Percentiles rank a stretch among this genome's conserved stretches.
These are phyloP conservation scores for Synaphobranchus kaupii DNA, from an alignment of 2,797 vertebrate species.

Conservation along the genomic window DNA sequence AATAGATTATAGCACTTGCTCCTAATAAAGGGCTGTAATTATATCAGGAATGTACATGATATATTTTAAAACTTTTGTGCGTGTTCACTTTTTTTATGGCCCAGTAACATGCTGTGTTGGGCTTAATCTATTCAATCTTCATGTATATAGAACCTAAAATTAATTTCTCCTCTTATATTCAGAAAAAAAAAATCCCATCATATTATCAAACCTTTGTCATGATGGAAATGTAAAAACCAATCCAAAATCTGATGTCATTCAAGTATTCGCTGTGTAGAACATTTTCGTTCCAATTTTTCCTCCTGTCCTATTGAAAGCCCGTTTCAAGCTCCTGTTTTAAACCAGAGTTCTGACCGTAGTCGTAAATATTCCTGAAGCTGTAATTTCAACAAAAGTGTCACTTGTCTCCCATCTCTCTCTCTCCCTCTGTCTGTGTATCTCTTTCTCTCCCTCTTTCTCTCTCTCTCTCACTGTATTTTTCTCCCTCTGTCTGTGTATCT, in stretches of 20 bases:
- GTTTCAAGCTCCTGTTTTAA: background rate
- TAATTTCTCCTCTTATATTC: background rate
- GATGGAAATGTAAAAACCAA: background rate
- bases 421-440: no score
- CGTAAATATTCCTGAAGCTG: background rate
- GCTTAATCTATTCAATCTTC: slow-evolving; percentile 37
- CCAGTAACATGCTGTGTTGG: background rate
- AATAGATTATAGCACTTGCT: slow-evolving; percentile 40
- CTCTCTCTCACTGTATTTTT: no score
- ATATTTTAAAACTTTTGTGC: slow-evolving; percentile 24
- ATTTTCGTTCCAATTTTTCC: background rate
- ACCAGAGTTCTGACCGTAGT: background rate
- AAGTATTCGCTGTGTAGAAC: background rate
- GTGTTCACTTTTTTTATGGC: slow-evolving; percentile 5
- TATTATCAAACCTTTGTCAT: background rate
- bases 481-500: slow-evolving; percentile 36
- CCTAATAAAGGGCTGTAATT: slow-evolving; percentile 44
- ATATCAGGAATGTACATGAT: slow-evolving; percentile 22
- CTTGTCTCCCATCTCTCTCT: slow-evolving; percentile 48
- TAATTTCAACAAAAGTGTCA: background rate
- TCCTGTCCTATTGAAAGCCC: background rate
- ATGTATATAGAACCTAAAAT: slow-evolving; percentile 40
- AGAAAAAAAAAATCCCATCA: background rate
- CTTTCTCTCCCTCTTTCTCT: slow-evolving; percentile 32
- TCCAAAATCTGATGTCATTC: slow-evolving; percentile 12